Evolutionary conservation across 2,113 vertebrate species (phyloP).

Genomic region (sheep (Ovis aries)): DNA sequence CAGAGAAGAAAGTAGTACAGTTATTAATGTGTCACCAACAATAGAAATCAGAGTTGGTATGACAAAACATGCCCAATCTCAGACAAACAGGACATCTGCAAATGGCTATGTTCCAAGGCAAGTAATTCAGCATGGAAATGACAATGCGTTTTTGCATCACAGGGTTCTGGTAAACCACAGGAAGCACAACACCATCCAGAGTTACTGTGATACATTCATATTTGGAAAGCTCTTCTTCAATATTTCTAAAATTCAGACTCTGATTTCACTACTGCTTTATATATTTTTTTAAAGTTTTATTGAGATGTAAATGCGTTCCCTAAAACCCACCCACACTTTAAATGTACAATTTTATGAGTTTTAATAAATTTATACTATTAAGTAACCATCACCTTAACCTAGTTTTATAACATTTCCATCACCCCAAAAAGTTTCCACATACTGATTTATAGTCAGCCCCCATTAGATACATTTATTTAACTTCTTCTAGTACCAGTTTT

Average conservation of each 20-base stretch:
- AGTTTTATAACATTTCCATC: not conserved
- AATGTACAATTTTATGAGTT: not conserved
- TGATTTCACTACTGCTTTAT: not conserved
- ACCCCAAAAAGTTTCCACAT: not conserved
- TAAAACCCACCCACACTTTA: not conserved
- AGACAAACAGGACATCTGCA: not conserved
- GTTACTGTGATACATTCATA: not conserved
- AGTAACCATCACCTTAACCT: not conserved
- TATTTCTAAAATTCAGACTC: not conserved
- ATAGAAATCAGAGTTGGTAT: not conserved
- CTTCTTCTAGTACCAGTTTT: not conserved
- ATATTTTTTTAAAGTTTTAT: not conserved
- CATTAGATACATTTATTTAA: not conserved
- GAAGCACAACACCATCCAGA: not conserved
- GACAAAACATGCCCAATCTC: not conserved
- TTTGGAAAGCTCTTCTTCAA: not conserved
- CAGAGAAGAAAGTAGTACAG: not conserved
- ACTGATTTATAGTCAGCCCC: not conserved
- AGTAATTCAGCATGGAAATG: not conserved
- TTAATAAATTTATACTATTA: not conserved
- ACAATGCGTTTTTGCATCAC: not conserved
- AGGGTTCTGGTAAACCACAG: not conserved
- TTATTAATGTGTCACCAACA: not conserved
- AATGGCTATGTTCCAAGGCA: not conserved
- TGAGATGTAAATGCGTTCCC: not conserved